phyloP scores from a whole-genome alignment of 1,140 invertebrate species.

The Neotoxoptera formosana region DNA sequence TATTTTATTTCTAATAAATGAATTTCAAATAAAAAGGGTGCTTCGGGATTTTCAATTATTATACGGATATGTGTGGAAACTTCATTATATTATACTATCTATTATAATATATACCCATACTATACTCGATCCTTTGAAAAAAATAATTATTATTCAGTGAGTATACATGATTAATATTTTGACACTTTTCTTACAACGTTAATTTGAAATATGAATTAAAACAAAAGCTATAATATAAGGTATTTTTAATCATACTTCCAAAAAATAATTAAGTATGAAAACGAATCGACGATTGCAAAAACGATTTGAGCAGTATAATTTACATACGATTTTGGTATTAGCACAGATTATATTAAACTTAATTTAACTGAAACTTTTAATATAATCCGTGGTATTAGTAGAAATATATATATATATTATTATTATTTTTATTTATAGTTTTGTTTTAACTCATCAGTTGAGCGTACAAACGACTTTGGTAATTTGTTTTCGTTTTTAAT shows the following conservation, averaged over 20 bases:
- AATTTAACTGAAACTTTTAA: no score
- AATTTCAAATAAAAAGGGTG: not conserved
- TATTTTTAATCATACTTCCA: not conserved
- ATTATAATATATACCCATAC: not conserved
- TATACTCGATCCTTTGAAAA: no score
- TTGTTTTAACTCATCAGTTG: not conserved
- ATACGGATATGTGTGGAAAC: not conserved
- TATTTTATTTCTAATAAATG: not conserved
- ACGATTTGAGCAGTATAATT: not conserved
- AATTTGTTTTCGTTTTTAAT: no score
- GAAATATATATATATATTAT: not conserved
- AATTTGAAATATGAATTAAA: not conserved
- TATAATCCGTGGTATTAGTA: not conserved
- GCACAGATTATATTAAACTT: no score
- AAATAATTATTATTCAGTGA: not conserved
- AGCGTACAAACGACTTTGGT: not conserved
- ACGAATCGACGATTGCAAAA: not conserved
- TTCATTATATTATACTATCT: not conserved
- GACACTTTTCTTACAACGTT: not conserved
- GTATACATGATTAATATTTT: not conserved
- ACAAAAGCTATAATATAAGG: not conserved
- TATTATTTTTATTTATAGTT: not conserved
- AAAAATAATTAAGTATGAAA: not conserved
- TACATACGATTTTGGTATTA: not conserved
- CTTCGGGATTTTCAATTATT: not conserved